These are phyloP conservation scores for Limnephilus marmoratus DNA, from an alignment of 2,888 invertebrate species.

Conservation along the genomic window DNA sequence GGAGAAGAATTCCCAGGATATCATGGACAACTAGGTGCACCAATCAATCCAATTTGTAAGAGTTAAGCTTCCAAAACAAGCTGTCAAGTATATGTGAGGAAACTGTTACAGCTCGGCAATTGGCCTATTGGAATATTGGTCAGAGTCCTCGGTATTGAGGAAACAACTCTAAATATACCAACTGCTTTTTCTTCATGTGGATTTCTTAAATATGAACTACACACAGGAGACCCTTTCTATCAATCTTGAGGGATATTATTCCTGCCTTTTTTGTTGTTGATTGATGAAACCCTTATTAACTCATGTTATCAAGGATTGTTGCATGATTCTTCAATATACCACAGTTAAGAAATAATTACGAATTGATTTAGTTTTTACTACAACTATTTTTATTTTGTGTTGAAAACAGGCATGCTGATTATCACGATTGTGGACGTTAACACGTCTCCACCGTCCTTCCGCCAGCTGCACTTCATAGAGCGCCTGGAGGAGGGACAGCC, in stretches of 20 bases:
- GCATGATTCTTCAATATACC: neutral
- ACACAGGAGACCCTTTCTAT: neutral
- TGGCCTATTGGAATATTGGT: too few relatives aligned
- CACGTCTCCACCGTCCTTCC: slow-evolving; percentile 80
- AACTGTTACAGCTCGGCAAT: too few relatives aligned
- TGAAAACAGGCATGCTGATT: slow-evolving; percentile 76
- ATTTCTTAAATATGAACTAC: neutral
- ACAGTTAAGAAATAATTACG: neutral
- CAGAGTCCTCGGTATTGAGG: too few relatives aligned
- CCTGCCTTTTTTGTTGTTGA: neutral
- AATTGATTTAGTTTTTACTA: neutral
- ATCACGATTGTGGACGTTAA: slow-evolving; percentile 85
- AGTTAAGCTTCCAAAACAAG: too few relatives aligned
- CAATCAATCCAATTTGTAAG: too few relatives aligned
- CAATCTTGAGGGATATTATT: neutral
- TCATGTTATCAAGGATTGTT: neutral
- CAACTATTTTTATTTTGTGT: slow-evolving; percentile 14
- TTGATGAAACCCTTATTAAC: neutral
- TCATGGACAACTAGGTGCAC: too few relatives aligned
- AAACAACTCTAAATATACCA: neutral
- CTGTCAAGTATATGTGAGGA: too few relatives aligned
- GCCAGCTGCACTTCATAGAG: slow-evolving; percentile 73
- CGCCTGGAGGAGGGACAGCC: slow-evolving; percentile 89
- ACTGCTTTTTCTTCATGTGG: neutral
- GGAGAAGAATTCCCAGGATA: too few relatives aligned